Evolutionary conservation across 2,113 vertebrate genomes (phyloP).

Genomic region (Ondatra zibethicus): DNA sequence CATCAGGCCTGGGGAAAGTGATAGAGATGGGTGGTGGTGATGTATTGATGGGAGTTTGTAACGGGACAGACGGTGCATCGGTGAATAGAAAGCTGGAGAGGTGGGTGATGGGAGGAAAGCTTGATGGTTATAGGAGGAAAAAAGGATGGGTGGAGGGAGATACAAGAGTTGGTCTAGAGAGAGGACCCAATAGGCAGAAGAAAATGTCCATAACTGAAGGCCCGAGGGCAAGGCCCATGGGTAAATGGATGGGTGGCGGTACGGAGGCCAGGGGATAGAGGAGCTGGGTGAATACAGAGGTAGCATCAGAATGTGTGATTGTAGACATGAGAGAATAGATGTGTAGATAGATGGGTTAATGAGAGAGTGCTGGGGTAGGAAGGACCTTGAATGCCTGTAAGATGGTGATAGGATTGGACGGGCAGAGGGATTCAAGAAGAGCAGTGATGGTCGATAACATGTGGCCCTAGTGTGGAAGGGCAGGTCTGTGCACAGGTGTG

Average conservation of each 20-base stretch:
- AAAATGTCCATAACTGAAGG: accelerated
- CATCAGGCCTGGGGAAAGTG: background rate
- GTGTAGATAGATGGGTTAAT: accelerated
- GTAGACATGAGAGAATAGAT: background rate
- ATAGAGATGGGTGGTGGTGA: accelerated
- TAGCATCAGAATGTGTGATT: accelerated
- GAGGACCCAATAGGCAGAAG: background rate
- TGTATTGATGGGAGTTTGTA: accelerated
- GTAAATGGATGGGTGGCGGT: no score
- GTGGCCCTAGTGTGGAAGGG: accelerated
- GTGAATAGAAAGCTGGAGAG: background rate
- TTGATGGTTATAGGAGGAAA: accelerated
- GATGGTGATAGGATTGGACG: accelerated
- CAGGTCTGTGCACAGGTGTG: background rate
- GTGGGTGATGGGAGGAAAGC: background rate
- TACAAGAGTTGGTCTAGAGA: accelerated
- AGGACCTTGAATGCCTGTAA: background rate
- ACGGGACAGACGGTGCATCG: background rate
- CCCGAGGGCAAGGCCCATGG: background rate
- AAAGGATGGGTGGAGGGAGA: accelerated
- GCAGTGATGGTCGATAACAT: accelerated
- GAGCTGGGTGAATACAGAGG: background rate
- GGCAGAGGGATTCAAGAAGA: background rate
- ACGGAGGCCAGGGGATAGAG: background rate
- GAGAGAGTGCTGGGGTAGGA: accelerated